Base-by-base conservation (phyloP, 2,113 vertebrate genomes). In the Pomatorhinus ruficollis region DNA sequence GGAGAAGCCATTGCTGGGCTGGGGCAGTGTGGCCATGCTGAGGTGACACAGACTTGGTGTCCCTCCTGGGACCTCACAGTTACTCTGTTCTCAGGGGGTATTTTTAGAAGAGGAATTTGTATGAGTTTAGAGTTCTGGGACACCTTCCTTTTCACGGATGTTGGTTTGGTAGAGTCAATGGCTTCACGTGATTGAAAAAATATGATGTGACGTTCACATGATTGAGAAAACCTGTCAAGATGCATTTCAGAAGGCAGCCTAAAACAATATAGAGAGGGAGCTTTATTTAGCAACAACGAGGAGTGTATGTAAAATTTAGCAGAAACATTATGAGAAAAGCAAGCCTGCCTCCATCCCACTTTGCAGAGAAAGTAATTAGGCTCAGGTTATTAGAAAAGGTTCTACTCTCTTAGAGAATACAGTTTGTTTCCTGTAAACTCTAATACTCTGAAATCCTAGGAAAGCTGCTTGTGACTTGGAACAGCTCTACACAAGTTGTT, bases 1-100 rank as follows among this genome's bases (percentile, higher is more conserved):
- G 47, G 47, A 49, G 11, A 12, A 49, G 47, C 23, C 14, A 1
- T 9, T 3, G 1, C 44, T 4, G 2, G 53, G 33, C n/a, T 47
- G 50, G 40, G 24, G 18, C 27, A 21, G 19, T 5, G 20, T 7
- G 35, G n/a, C 31, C 59, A 27, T 3, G 25, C 6, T 35, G 50
- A 28, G 49, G 31, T 24, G 15, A 11, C 49, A 52, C 1, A 1
- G 61, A 27, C 53, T 57, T 14, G 11, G 40, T 15, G 54, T 25
- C 70, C n/a, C 21, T n/a, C 22, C 28, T 72, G 31, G 14, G 30
- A n/a, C 37, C 39, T 57, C 57, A 39, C 52, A 25, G 33, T 7
- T 15, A 25, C 8, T 49, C 25, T 63, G 33, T 33, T 66, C 56
- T 13, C 47, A 63, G 27, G 35, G 21, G 25, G 30, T 10, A 28